A percentile compares a stretch with the other conserved stretches of the same genome.
These are phyloP conservation scores for Trichosurus vulpecula DNA, from an alignment of 2,797 vertebrate genomes.

Conservation along the genomic window DNA sequence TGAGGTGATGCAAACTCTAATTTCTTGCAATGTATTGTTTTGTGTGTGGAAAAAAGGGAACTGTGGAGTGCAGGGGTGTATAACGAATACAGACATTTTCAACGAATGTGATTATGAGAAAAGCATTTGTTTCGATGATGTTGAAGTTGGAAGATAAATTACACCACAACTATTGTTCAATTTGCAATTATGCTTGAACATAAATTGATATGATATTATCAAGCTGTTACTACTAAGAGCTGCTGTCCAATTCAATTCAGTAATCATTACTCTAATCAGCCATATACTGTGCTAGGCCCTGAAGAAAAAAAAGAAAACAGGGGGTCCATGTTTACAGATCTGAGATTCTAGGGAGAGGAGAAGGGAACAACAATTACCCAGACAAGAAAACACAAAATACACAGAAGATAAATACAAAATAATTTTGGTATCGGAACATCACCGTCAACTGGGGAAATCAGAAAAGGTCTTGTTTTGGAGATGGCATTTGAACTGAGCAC, in stretches of 20 bases:
- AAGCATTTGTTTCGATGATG: neutral
- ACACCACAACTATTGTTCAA: neutral
- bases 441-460: neutral
- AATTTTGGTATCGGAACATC: neutral
- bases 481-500: neutral
- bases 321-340: neutral
- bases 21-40: neutral
- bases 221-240: neutral
- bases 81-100: neutral
- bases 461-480: neutral
- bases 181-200: neutral
- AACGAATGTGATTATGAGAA: neutral
- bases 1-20: neutral
- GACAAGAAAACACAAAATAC: neutral
- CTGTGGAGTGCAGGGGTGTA: neutral
- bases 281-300: neutral
- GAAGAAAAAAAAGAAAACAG: neutral
- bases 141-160: neutral
- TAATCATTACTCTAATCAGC: neutral
- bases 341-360: neutral
- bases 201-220: neutral
- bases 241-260: neutral
- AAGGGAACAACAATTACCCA: neutral
- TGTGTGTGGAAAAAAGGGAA: neutral
- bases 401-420: neutral